Conservation (phyloP, 2,888 invertebrate genomes). For the Portevinia maculata region DNA sequence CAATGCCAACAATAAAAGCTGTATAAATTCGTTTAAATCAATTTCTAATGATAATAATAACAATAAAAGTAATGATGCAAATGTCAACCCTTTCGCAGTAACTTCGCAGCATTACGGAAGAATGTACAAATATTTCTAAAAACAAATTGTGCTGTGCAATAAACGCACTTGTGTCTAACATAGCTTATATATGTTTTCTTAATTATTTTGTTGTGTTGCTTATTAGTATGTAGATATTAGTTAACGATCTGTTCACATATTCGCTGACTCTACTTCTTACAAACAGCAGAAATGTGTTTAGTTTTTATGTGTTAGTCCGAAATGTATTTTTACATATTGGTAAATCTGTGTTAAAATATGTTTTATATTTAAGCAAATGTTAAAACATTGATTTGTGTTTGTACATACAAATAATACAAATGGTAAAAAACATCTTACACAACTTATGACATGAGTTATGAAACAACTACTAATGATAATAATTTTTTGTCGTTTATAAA, state of each 20-base stretch:
- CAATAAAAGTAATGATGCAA: slow-evolving; percentile 53
- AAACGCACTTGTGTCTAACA: slow-evolving; percentile 42
- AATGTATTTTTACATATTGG: too few species aligned
- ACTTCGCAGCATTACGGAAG: slow-evolving; percentile 70
- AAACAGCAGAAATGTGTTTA: slow-evolving; percentile 2
- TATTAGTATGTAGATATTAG: background rate
- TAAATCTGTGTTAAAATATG: too few species aligned
- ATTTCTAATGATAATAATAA: slow-evolving; percentile 44
- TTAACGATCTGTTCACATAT: too few species aligned
- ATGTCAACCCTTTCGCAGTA: slow-evolving; percentile 42
- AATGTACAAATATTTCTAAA: slow-evolving; percentile 77
- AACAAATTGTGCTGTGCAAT: slow-evolving; percentile 10
- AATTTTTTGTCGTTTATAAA: slow-evolving; percentile 28
- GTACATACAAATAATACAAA: slow-evolving; percentile 34
- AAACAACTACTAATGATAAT: slow-evolving; percentile 14
- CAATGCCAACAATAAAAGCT: slow-evolving; percentile 55
- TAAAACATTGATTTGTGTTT: slow-evolving; percentile 20
- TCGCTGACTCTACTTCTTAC: too few species aligned
- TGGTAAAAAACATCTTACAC: slow-evolving; percentile 3
- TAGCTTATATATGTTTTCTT: slow-evolving; percentile 13
- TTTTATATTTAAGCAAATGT: background rate
- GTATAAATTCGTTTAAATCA: slow-evolving; percentile 55
- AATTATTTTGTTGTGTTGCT: background rate
- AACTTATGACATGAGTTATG: background rate
- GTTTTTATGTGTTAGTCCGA: too few species aligned